Base-by-base conservation (phyloP, 53 echinoderm and acorn worm species). In the Crossaster papposus region DNA sequence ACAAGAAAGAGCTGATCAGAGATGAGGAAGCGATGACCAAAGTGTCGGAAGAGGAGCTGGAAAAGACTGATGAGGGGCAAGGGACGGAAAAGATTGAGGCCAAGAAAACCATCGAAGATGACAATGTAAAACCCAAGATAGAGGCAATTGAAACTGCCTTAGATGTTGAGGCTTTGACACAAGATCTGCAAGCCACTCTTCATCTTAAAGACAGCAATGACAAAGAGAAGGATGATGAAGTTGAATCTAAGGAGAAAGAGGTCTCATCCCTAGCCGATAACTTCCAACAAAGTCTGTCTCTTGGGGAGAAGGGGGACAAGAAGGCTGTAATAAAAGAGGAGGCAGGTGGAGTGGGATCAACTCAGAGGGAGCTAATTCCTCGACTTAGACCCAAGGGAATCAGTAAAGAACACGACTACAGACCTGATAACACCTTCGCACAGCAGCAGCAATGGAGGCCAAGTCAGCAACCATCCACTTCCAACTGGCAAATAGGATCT, bases 311-410 rank as follows among this genome's bases (percentile, higher is more conserved):
- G 36, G 28, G 7, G 2, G 55, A 52, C 3, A 51, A 65, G 30
- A 50, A 86, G 88, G 32, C 77, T 18, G 20, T 51, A 20, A 37
- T 77, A 64, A 54, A 44, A 22, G 83, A 36, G 37, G 35, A 15
- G 70, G 38, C 6, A 36, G 71, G 35, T 12, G 12, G 65, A 70
- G 44, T 65, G 2, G 29, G 32, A 0, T 37, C 80, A 11, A 51
- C 71, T 31, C 72, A 50, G 36, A 1, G 37, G 12, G 55, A 55
- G 20, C 36, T 1, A n/a, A n/a, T n/a, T 18, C 28, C 63, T 14
- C 44, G 74, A 30, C 54, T 90, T 6, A 17, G 72, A 51, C 5
- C 90, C 30, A 75, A n/a, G 35, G 90, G 90, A n/a, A 58, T 90
- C 58, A 18, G 54, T 0, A 50, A n/a, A 17, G 37, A 20, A 68